Base-by-base conservation (phyloP, 2,113 vertebrate genomes). In the Rana temporaria region DNA sequence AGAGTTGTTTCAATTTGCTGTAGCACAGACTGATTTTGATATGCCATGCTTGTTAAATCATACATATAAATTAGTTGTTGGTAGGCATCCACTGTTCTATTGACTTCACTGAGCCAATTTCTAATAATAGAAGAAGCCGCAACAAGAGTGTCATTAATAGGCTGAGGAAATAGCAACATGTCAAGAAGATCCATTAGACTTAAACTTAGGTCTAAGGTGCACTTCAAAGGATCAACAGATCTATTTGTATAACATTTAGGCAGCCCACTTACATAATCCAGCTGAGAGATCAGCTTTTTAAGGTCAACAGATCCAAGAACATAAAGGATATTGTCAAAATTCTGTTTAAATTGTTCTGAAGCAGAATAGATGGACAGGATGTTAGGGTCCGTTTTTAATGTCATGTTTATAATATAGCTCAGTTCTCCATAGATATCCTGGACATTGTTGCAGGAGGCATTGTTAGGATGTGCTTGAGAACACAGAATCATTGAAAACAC, bases 221-320 rank as follows among this genome's bases (percentile, higher is more conserved):
- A 82, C 7, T 74, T 24, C 19, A 82, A 15, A 4, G 69, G 19
- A 18, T 74, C 19, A 4, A 20, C 19, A 53, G 24, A n/a, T 82
- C 17, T 19, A 26, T 53, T 18, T 1, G 15, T 62, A 17, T 73
- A 82, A 52, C 79, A 82, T 56, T 20, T 63, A 24, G 69, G 74
- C 30, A 52, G n/a, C 15, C 4, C 56, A 19, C 24, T 66, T 11
- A 82, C 38, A 55, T 74, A 65, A n/a, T 72, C 57, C 8, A 81
- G 17, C 4, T 72, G 22, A 64, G 38, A 30, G 12, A 68, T 16
- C 8, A 81, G 6, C 24, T 72, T 81, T 26, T 16, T 56, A 53
- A 74, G 4, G 34, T 82, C 70, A 34, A 65, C 60, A 57, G 69
- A 82, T 38, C 15, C 12, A 22, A 82, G 24, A 16, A 66, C 62